These are phyloP conservation scores for Notocelia uddmanniana DNA, from an alignment of 2,888 invertebrate species.

Conservation along the genomic window DNA sequence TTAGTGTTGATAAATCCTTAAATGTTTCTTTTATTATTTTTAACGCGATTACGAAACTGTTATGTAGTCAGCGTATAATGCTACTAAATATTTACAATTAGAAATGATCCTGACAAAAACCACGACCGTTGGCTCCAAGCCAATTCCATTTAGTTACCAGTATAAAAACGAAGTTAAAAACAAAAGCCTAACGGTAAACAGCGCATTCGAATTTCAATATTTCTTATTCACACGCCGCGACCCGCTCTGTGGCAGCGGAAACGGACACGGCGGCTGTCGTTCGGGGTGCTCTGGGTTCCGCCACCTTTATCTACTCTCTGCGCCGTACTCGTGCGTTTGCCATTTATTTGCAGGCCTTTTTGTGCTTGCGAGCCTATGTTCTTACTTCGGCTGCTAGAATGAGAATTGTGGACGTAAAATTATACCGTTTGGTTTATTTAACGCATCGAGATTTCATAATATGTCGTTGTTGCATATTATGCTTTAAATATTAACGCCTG, in stretches of 20 bases:
- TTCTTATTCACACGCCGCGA: slow-evolving; percentile 40
- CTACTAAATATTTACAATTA: neutral
- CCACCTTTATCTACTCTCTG: slow-evolving; percentile 46
- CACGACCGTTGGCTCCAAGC: neutral
- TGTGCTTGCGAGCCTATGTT: neutral
- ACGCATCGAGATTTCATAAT: neutral
- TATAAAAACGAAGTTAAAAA: slow-evolving; percentile 18
- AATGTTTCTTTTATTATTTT: too few species aligned
- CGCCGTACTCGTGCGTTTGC: slow-evolving; percentile 27
- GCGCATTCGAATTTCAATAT: slow-evolving; percentile 32
- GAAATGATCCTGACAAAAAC: neutral
- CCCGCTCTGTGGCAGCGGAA: slow-evolving; percentile 52
- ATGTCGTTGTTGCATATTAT: too few species aligned
- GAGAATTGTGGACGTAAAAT: neutral
- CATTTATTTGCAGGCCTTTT: slow-evolving; percentile 34
- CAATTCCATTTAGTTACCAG: slow-evolving; percentile 5
- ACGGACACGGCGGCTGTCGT: slow-evolving; percentile 60
- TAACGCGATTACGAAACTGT: too few species aligned
- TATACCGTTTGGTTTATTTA: neutral
- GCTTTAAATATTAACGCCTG: too few species aligned
- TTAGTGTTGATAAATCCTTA: too few species aligned
- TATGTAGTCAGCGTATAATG: too few species aligned
- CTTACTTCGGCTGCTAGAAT: neutral
- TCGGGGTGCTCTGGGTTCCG: slow-evolving; percentile 58
- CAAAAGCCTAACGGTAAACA: slow-evolving; percentile 28